A percentile compares a stretch with the other conserved stretches of the same genome.
Evolutionary conservation across 2,888 invertebrate genomes (phyloP).

Genomic region (Pharmacophagus antenor): DNA sequence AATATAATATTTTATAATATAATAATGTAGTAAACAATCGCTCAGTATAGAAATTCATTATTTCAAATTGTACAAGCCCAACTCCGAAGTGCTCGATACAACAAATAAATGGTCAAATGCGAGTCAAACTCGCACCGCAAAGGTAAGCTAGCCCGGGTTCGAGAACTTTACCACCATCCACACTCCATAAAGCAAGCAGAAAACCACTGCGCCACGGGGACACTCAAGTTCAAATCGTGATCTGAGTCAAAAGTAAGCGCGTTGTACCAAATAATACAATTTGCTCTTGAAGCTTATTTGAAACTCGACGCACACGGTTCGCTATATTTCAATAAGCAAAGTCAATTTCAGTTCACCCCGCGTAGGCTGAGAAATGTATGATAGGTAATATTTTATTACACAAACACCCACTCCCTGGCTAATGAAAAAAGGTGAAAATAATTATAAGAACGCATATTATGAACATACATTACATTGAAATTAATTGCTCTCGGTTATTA

Average conservation of each 20-base stretch:
- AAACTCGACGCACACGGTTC: not conserved
- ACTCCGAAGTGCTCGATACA: too few relatives aligned
- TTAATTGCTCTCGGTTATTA: conserved; percentile 1
- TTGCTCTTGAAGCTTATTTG: conserved; percentile 1
- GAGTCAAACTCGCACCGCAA: too few relatives aligned
- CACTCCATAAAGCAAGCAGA: too few relatives aligned
- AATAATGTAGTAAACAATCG: too few relatives aligned
- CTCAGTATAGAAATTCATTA: too few relatives aligned
- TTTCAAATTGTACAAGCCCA: too few relatives aligned
- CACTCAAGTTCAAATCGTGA: not conserved
- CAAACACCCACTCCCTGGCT: conserved; percentile 7
- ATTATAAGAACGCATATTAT: conserved; percentile 12
- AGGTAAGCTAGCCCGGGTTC: too few relatives aligned
- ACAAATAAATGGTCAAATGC: too few relatives aligned
- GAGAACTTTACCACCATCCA: too few relatives aligned
- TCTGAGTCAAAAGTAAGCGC: not conserved
- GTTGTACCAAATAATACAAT: not conserved
- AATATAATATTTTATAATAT: too few relatives aligned
- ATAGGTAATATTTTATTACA: conserved; percentile 17
- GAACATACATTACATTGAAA: conserved; percentile 19
- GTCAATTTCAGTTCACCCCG: conserved; percentile 3
- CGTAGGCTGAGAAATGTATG: conserved; percentile 10
- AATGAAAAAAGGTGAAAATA: conserved; percentile 14
- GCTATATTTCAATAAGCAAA: conserved; percentile 9
- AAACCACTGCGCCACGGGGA: too few relatives aligned